These are phyloP conservation scores for Leptarthrus brevirostris DNA, from an alignment of 2,888 invertebrate species.

Conservation along the genomic window DNA sequence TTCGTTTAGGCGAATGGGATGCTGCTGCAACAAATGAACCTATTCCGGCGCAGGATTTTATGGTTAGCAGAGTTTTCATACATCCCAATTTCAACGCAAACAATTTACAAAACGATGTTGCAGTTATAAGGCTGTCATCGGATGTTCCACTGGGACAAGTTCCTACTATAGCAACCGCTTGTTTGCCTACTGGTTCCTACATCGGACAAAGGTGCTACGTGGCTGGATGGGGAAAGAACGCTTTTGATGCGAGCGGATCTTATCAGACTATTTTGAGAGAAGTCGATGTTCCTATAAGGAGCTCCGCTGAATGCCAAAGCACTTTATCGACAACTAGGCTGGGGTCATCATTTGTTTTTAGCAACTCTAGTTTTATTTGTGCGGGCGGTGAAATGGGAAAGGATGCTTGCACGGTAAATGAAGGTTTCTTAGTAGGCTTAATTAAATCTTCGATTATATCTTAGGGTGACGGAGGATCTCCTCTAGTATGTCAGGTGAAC, in stretches of 20 bases:
- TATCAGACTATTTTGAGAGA: constrained; percentile 76
- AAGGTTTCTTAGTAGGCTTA: not conserved
- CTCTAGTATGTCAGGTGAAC: constrained; percentile 62
- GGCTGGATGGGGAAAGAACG: constrained; percentile 90
- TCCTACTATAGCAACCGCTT: constrained; percentile 73
- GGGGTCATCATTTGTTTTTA: constrained; percentile 72
- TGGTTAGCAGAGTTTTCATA: constrained; percentile 71
- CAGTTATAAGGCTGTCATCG: constrained; percentile 76
- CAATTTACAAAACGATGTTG: constrained; percentile 85
- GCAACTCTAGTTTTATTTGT: constrained; percentile 78
- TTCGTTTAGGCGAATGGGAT: constrained; percentile 83
- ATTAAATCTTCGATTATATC: not conserved
- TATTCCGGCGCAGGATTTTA: constrained; percentile 74
- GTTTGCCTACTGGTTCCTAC: constrained; percentile 69
- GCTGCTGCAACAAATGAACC: constrained; percentile 74
- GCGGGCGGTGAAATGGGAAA: constrained; percentile 82
- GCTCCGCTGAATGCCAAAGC: constrained; percentile 74
- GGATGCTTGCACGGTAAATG: constrained; percentile 80
- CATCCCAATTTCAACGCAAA: constrained; percentile 76
- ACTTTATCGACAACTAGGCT: constrained; percentile 75
- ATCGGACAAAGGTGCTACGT: constrained; percentile 72
- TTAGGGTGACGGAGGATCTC: constrained; percentile 70
- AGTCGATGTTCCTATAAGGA: constrained; percentile 79
- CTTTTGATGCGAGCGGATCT: constrained; percentile 70
- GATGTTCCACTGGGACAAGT: constrained; percentile 71